A percentile compares a stretch with the other conserved stretches of the same genome.
Evolutionary conservation across 2,888 invertebrate genomes (phyloP).

Genomic region (Synanthedon myopaeformis): DNA sequence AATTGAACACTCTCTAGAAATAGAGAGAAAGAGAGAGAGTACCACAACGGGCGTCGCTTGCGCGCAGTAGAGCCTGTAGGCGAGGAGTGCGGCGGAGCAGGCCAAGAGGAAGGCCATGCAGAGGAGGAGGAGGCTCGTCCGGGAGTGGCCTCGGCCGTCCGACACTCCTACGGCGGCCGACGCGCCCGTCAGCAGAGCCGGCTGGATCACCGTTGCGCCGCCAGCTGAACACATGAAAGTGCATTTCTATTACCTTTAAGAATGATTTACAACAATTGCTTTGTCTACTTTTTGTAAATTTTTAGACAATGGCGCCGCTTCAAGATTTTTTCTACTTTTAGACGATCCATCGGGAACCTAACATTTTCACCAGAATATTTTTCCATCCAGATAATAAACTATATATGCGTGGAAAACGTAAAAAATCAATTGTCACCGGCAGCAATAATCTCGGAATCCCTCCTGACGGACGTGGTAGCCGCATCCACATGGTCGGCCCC

Average conservation of each 20-base stretch:
- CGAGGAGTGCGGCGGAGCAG: conserved; percentile 27
- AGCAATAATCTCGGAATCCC: conserved; percentile 41
- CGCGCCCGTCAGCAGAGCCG: conserved; percentile 42
- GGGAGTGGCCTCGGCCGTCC: background rate
- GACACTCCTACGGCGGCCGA: conserved; percentile 12
- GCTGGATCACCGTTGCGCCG: conserved; percentile 54
- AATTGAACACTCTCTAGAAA: no score
- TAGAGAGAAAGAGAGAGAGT: no score
- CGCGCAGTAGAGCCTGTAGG: conserved; percentile 24
- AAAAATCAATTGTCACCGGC: conserved; percentile 20
- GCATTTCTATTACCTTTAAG: no score
- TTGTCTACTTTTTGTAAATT: no score
- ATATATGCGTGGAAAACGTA: no score
- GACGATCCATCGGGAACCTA: no score
- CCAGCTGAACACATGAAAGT: conserved; percentile 4
- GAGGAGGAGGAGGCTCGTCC: conserved; percentile 11
- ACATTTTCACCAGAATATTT: no score
- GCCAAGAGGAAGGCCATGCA: conserved; percentile 24
- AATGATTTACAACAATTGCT: no score
- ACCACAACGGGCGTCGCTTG: background rate
- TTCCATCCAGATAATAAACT: no score
- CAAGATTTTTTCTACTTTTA: no score
- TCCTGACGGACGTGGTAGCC: conserved; percentile 23
- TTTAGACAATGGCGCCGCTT: no score
- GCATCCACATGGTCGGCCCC: conserved; percentile 52